Percentiles rank a stretch among this genome's conserved stretches.
Conservation (phyloP, 2,888 invertebrate species). For the Pasiphila rectangulata region DNA sequence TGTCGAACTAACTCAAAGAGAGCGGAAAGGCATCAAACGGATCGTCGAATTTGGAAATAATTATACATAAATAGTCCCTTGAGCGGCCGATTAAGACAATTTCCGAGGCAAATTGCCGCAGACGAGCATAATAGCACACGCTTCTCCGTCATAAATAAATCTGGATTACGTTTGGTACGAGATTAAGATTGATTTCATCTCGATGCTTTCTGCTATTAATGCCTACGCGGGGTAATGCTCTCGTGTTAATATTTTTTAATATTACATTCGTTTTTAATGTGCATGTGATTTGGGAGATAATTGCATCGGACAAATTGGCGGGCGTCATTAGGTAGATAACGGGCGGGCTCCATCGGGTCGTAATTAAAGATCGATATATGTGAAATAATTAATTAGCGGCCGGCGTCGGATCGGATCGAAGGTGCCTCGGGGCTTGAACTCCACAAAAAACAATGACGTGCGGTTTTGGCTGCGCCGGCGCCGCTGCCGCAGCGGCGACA, state of each 20-base stretch:
- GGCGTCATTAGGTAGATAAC: constrained; percentile 74
- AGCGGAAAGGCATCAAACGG: constrained; percentile 81
- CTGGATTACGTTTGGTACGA: constrained; percentile 80
- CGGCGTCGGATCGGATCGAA: constrained; percentile 61
- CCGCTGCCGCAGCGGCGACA: constrained; percentile 71
- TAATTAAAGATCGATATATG: constrained; percentile 81
- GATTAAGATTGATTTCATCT: constrained; percentile 81
- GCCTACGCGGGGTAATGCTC: constrained; percentile 67
- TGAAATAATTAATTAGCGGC: constrained; percentile 80
- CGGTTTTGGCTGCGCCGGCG: constrained; percentile 74
- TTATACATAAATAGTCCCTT: constrained; percentile 82
- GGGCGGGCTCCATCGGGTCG: constrained; percentile 63
- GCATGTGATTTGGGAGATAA: constrained; percentile 72
- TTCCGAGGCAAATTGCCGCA: constrained; percentile 80
- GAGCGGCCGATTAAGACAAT: constrained; percentile 82
- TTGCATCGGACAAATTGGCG: constrained; percentile 77
- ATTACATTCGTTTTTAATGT: constrained; percentile 70
- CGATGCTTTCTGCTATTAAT: constrained; percentile 78
- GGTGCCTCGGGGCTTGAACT: constrained; percentile 59
- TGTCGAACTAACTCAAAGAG: constrained; percentile 80
- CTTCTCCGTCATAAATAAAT: constrained; percentile 78
- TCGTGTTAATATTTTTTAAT: constrained; percentile 73
- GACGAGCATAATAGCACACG: constrained; percentile 81
- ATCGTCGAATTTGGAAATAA: constrained; percentile 81
- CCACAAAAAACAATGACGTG: constrained; percentile 80